Base-by-base conservation (phyloP, 2,113 vertebrate species). In the Corydoras maculifer region DNA sequence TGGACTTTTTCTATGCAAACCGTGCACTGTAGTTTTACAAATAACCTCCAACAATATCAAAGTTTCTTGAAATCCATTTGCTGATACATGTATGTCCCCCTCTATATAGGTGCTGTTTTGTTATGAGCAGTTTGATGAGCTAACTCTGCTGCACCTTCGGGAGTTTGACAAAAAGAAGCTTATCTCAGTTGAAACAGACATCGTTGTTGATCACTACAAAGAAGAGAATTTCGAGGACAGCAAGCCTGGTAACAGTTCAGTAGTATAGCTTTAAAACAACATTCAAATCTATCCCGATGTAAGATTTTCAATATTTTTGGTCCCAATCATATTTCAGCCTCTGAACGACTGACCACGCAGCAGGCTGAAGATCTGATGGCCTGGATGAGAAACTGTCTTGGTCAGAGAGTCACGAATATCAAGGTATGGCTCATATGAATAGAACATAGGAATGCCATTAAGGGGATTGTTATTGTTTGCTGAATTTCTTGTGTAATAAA, bases 121-220 rank as follows among this genome's bases (percentile, higher is more conserved):
- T 87, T 99, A 93, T 0, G 96, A 99, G 87, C 96, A 98, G 82
- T 99, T 98, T 50, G 97, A 99, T 55, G 97, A 99, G 83, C 90
- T 99, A 58, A 96, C 96, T 0, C 85, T 99, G 76, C 82, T 99
- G 57, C 97, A 98, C 79, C 91, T 99, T 13, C 79, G 93, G 9
- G 93, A 98, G 82, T 99, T 99, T 49, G 94, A 98, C 81, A 94
- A 90, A 84, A 99, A 98, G 87, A 93, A 96, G 84, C 87, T 99
- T 65, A 93, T 99, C 82, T 99, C 97, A 0, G 95, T 93, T 63
- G 97, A 99, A 82, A 99, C 96, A 0, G 97, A 99, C 86, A 99
- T 99, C 0, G 95, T 97, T 5, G 92, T 99, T 0, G 95, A 99
- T 79, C 95, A 98, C 86, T 98, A 94, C 78, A 98, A 99, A 82